Conservation (phyloP, 2,888 invertebrate species). For the Elegia similella region DNA sequence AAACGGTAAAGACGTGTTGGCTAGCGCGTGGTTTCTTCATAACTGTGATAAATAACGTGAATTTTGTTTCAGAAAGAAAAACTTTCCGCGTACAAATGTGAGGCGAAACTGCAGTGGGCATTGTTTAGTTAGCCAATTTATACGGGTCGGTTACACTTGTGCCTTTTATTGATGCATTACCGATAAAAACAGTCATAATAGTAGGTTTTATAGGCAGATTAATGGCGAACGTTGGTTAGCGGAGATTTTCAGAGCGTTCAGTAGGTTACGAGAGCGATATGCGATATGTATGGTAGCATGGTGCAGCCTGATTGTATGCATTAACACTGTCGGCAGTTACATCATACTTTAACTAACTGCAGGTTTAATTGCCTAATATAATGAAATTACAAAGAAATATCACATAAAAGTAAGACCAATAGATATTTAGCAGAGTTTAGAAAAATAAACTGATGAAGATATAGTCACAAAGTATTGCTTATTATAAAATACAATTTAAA, state of each 20-base stretch:
- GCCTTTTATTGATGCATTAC: slow-evolving; percentile 80
- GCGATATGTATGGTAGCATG: slow-evolving; percentile 17
- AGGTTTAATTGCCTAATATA: too few relatives aligned
- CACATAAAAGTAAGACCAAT: too few relatives aligned
- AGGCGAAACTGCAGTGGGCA: slow-evolving; percentile 74
- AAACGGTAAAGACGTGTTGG: slow-evolving; percentile 73
- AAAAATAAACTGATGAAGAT: too few relatives aligned
- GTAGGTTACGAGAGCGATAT: slow-evolving; percentile 35
- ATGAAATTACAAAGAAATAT: too few relatives aligned
- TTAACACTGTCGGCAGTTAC: too few relatives aligned
- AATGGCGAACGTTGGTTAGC: slow-evolving; percentile 61
- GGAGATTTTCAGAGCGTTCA: slow-evolving; percentile 58
- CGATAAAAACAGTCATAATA: slow-evolving; percentile 77
- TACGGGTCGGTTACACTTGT: slow-evolving; percentile 80
- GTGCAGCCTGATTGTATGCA: background rate
- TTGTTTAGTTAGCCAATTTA: slow-evolving; percentile 82
- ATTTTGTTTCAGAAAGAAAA: slow-evolving; percentile 67
- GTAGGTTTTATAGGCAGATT: slow-evolving; percentile 71
- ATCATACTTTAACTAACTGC: too few relatives aligned
- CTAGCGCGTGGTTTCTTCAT: slow-evolving; percentile 73
- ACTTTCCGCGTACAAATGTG: slow-evolving; percentile 73
- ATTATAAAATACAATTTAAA: too few relatives aligned
- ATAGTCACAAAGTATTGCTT: too few relatives aligned
- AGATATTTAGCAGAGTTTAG: too few relatives aligned
- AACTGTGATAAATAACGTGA: slow-evolving; percentile 74